Conservation (phyloP, 2,113 vertebrate genomes). For the Tenrec ecaudatus region DNA sequence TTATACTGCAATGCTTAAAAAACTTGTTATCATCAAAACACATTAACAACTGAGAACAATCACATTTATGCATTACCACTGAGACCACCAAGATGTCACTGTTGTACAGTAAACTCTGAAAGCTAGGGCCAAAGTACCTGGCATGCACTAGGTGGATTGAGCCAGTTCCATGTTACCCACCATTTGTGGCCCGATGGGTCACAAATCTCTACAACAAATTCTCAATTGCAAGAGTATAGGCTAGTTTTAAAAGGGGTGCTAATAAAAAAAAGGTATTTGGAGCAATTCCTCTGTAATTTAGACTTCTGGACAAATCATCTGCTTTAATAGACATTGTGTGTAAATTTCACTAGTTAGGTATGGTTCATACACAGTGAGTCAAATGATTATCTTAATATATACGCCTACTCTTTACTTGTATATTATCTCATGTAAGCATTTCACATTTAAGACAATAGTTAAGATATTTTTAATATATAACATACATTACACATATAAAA, state of each 20-base stretch:
- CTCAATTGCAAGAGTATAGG: slow-evolving; percentile 25
- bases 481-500: too few relatives aligned
- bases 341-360: not conserved
- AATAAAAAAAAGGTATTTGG: not conserved
- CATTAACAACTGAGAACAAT: slow-evolving; percentile 35
- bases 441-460: not conserved
- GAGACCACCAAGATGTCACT: slow-evolving; percentile 66
- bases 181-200: slow-evolving; percentile 54
- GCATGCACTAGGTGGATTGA: slow-evolving; percentile 26
- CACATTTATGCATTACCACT: slow-evolving; percentile 56
- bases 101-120: slow-evolving; percentile 53
- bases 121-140: slow-evolving; percentile 48
- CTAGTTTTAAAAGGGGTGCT: not conserved
- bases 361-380: not conserved
- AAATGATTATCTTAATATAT: not conserved
- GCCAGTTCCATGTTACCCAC: slow-evolving; percentile 49
- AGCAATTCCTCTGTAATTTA: slow-evolving; percentile 52
- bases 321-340: not conserved
- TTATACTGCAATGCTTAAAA: slow-evolving; percentile 37
- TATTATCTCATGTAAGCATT: not conserved
- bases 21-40: slow-evolving; percentile 54
- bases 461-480: too few relatives aligned
- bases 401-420: not conserved
- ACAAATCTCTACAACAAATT: slow-evolving; percentile 45
- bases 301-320: slow-evolving; percentile 53